Percentiles rank a stretch among this genome's conserved stretches.
phyloP scores from a whole-genome alignment of 1,140 invertebrate genomes.

The Brachionus rubens region DNA sequence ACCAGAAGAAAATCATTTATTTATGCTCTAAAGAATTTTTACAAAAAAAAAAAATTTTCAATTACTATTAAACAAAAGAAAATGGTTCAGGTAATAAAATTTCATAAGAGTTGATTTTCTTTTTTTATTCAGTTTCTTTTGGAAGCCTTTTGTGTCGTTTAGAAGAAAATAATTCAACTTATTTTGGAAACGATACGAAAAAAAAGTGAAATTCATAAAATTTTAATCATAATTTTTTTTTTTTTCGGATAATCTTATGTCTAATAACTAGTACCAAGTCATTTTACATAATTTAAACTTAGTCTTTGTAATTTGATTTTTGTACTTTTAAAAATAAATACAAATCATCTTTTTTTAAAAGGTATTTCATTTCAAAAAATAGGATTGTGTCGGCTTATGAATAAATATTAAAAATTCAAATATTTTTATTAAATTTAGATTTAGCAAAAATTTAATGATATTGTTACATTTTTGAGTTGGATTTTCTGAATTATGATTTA shows the following conservation, averaged over 20 bases:
- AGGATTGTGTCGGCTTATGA: conserved; percentile 12
- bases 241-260: not conserved
- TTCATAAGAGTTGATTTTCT: too few relatives aligned
- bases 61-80: too few relatives aligned
- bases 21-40: too few relatives aligned
- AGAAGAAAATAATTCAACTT: too few relatives aligned
- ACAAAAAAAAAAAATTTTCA: too few relatives aligned
- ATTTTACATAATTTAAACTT: not conserved
- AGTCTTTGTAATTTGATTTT: conserved; percentile 10
- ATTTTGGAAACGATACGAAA: too few relatives aligned
- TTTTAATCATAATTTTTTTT: not conserved
- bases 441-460: conserved; percentile 8
- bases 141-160: too few relatives aligned
- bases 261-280: conserved; percentile 24
- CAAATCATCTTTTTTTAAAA: not conserved
- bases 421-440: conserved; percentile 24
- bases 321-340: not conserved
- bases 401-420: not conserved
- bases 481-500: conserved; percentile 3
- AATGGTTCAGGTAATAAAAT: too few relatives aligned
- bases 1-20: too few relatives aligned
- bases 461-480: not conserved
- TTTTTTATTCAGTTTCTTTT: too few relatives aligned
- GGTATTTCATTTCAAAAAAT: not conserved
- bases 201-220: too few relatives aligned